Evolutionary conservation across 2,888 invertebrate genomes (phyloP).

Genomic region (Hedychridium roseum): DNA sequence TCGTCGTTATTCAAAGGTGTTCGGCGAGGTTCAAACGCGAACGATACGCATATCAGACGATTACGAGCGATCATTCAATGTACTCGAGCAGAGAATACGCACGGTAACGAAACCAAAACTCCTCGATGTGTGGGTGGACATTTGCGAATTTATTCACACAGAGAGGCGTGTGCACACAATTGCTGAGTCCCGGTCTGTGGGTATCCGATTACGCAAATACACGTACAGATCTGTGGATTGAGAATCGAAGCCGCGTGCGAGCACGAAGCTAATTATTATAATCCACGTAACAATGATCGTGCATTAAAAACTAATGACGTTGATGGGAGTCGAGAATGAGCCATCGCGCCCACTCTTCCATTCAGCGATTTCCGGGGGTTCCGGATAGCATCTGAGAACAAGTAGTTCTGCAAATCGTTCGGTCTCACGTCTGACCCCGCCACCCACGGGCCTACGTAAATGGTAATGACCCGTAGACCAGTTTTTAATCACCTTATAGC

Average conservation of each 20-base stretch:
- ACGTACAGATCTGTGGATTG: no score
- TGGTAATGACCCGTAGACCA: no score
- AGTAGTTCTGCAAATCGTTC: slow-evolving; percentile 18
- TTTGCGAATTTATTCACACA: no score
- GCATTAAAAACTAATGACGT: slow-evolving; percentile 49
- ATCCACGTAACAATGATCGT: slow-evolving; percentile 43
- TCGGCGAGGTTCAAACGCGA: not conserved
- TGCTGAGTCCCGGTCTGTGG: no score
- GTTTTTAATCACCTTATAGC: no score
- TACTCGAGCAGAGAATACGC: no score
- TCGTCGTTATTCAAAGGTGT: no score
- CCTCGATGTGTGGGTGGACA: no score
- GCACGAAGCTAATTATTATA: slow-evolving; percentile 49
- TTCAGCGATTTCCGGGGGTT: slow-evolving; percentile 28
- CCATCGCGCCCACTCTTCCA: slow-evolving; percentile 22
- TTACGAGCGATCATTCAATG: not conserved
- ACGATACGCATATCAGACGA: not conserved
- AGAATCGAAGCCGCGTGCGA: slow-evolving; percentile 17
- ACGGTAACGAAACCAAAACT: no score
- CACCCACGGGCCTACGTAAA: no score
- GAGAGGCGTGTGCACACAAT: no score
- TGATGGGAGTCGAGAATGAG: slow-evolving; percentile 44
- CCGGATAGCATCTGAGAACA: slow-evolving; percentile 24
- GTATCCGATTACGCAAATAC: no score
- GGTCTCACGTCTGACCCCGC: not conserved